Evolutionary conservation across 2,113 vertebrate species (phyloP).

Genomic region (Gymnogyps californianus): DNA sequence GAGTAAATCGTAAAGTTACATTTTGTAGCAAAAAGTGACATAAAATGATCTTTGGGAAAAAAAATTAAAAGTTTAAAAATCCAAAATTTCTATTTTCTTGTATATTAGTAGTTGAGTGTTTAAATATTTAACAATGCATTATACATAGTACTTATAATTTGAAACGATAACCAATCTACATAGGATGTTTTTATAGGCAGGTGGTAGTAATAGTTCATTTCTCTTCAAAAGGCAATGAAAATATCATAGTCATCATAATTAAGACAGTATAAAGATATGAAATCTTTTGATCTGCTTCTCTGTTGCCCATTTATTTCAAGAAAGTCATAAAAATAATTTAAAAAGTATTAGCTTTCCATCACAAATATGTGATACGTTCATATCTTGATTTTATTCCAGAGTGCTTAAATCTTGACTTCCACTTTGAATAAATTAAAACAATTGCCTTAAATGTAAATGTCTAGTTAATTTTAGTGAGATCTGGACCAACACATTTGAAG

Average conservation of each 20-base stretch:
- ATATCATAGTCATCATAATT: background rate
- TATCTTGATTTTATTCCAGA: background rate
- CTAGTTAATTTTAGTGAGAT: background rate
- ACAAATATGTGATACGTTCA: fast-evolving
- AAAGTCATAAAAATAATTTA: fast-evolving
- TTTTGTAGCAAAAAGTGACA: background rate
- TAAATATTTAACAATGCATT: background rate
- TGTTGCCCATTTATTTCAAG: background rate
- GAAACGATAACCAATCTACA: background rate
- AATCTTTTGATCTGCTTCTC: background rate
- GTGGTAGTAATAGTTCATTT: background rate
- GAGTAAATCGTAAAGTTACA: background rate
- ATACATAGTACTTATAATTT: background rate
- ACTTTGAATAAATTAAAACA: background rate
- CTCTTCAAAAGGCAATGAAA: background rate
- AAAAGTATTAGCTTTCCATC: background rate
- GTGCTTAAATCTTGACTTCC: background rate
- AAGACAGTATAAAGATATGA: background rate
- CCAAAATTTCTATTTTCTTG: background rate
- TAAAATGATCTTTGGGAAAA: background rate
- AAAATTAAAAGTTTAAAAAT: background rate
- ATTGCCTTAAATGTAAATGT: background rate
- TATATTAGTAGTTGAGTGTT: background rate
- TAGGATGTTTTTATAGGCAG: background rate
- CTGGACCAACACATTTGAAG: background rate